Conservation (phyloP, 2,888 invertebrate genomes). For the Philonicus albiceps region DNA sequence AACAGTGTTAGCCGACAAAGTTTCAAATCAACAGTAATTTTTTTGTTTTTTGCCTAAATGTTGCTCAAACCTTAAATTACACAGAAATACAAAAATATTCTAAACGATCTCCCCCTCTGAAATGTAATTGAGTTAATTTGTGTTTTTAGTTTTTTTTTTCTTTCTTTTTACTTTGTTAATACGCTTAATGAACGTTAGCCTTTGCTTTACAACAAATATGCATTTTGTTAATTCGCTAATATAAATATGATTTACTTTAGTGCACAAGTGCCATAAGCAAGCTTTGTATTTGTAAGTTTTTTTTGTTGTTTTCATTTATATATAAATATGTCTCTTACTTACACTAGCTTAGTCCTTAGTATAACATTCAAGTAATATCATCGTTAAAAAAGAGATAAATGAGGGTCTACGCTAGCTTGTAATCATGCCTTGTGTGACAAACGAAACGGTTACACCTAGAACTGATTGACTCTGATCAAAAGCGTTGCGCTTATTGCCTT, state of each 20-base stretch:
- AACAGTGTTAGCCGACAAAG: background rate
- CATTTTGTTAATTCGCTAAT: conserved; percentile 29
- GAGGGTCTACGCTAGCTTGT: conserved; percentile 11
- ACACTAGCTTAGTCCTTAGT: conserved; percentile 21
- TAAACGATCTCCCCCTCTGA: conserved; percentile 42
- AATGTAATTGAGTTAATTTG: conserved; percentile 19
- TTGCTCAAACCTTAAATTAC: conserved; percentile 43
- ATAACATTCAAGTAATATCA: conserved; percentile 37
- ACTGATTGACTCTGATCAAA: conserved; percentile 21
- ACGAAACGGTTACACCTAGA: conserved; percentile 13
- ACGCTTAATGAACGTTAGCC: conserved; percentile 26
- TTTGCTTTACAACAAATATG: conserved; percentile 38
- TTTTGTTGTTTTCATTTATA: conserved; percentile 29
- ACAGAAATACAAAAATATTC: conserved; percentile 48
- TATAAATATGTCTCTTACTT: conserved; percentile 37
- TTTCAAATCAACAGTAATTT: background rate
- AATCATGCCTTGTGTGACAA: background rate
- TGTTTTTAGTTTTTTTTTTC: background rate
- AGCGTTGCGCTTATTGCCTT: conserved; percentile 15
- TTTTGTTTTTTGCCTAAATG: conserved; percentile 3
- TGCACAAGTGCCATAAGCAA: conserved; percentile 40
- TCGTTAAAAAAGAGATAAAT: conserved; percentile 20
- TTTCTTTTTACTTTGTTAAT: background rate
- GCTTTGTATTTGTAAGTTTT: conserved; percentile 22
- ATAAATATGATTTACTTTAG: conserved; percentile 34